A percentile compares a stretch with the other conserved stretches of the same genome.
These are phyloP conservation scores for Dreissena rostriformis DNA, from an alignment of 1,140 invertebrate species.

Conservation along the genomic window DNA sequence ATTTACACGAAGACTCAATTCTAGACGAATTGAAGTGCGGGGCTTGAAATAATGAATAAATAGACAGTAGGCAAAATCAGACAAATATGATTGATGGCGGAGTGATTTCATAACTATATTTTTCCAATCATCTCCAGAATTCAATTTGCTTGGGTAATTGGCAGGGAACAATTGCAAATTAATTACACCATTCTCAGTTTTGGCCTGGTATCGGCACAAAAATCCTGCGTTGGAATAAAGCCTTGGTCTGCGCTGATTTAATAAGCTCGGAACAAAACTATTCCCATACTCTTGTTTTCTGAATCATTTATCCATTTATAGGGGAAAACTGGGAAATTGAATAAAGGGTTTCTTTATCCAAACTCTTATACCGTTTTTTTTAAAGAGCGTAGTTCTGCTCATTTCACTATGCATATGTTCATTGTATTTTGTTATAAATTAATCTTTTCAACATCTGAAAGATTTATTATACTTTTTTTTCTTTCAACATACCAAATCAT, in stretches of 20 bases:
- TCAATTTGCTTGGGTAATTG: slow-evolving; percentile 51
- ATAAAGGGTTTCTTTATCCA: neutral
- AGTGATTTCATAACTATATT: slow-evolving; percentile 58
- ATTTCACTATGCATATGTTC: no score
- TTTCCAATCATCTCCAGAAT: slow-evolving; percentile 53
- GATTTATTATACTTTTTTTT: no score
- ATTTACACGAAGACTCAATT: neutral
- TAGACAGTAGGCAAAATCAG: slow-evolving; percentile 42
- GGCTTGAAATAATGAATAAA: neutral
- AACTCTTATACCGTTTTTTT: no score
- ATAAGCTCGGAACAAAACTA: neutral
- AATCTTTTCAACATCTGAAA: no score
- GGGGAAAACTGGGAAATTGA: neutral
- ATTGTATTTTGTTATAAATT: no score
- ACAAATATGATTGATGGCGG: slow-evolving; percentile 42
- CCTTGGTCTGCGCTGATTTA: neutral
- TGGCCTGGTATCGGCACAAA: neutral
- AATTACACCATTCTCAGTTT: slow-evolving; percentile 39
- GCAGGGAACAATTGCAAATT: slow-evolving; percentile 49
- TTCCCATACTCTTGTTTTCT: neutral
- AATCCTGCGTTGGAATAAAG: neutral
- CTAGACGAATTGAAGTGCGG: neutral
- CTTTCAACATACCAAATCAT: no score
- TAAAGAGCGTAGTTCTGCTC: no score
- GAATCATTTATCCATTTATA: slow-evolving; percentile 7